A percentile compares a stretch with the other conserved stretches of the same genome.
phyloP scores from a whole-genome alignment of 2,888 invertebrate species.

The Andrena flavipes region DNA sequence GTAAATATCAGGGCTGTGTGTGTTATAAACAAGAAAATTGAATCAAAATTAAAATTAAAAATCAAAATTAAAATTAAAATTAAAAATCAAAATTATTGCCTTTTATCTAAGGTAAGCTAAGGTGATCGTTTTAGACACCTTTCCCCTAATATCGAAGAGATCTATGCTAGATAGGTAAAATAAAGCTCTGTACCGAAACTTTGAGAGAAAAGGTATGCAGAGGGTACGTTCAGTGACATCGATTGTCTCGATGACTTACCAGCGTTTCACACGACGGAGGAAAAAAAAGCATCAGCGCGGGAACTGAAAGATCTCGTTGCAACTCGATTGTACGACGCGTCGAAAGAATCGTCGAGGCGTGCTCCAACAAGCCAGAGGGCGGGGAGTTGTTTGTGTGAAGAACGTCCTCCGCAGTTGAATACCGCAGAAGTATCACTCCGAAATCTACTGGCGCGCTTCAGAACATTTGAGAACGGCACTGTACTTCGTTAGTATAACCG shows the following conservation, averaged over 20 bases:
- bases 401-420: conserved; percentile 44
- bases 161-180: not conserved
- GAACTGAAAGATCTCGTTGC: conserved; percentile 4
- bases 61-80: no score
- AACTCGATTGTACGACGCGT: conserved; percentile 21
- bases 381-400: conserved; percentile 22
- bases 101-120: no score
- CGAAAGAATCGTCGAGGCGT: conserved; percentile 24
- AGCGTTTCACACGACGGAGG: not conserved
- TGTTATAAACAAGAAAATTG: no score
- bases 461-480: conserved; percentile 59
- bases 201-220: no score
- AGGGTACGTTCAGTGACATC: not conserved
- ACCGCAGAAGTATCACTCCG: conserved; percentile 54
- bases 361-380: not conserved
- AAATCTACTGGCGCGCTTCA: conserved; percentile 54
- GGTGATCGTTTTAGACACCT: no score
- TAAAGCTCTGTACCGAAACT: not conserved
- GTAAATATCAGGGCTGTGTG: no score
- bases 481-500: conserved; percentile 71
- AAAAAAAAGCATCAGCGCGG: not conserved
- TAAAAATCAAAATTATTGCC: no score
- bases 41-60: no score
- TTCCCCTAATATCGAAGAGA: not conserved
- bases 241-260: conserved; percentile 1